A percentile compares a stretch with the other conserved stretches of the same genome.
Conservation (phyloP, 2,888 invertebrate genomes). For the Sminthurinus aureus region DNA sequence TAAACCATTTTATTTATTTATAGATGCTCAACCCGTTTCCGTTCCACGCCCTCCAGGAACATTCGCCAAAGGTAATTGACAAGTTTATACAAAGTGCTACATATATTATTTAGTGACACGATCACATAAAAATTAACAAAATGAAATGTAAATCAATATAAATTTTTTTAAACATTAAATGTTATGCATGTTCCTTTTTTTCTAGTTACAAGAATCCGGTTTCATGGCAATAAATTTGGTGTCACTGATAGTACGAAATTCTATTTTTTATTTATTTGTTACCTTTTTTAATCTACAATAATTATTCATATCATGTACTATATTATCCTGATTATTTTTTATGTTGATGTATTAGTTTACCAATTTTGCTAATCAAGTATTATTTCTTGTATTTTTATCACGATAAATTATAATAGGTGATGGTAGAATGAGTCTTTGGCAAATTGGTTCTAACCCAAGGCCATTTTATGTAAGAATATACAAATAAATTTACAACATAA, state of each 20-base stretch:
- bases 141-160: background rate
- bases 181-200: background rate
- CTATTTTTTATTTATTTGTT: too few relatives aligned
- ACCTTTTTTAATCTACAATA: background rate
- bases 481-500: background rate
- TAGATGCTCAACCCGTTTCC: slow-evolving; percentile 82
- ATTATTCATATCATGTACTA: background rate
- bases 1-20: too few relatives aligned
- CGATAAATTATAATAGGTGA: slow-evolving; percentile 67
- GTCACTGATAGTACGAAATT: slow-evolving; percentile 80
- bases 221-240: slow-evolving; percentile 98
- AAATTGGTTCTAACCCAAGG: slow-evolving; percentile 78
- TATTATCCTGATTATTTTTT: background rate
- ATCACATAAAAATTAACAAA: background rate
- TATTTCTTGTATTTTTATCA: background rate
- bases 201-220: slow-evolving; percentile 87
- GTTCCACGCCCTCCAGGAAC: slow-evolving; percentile 92
- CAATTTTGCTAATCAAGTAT: background rate
- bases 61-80: slow-evolving; percentile 75
- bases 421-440: slow-evolving; percentile 95
- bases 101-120: background rate
- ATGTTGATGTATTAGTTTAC: background rate
- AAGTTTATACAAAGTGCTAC: background rate
- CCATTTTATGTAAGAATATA: slow-evolving; percentile 83
- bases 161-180: background rate